Conservation (phyloP, 2,888 invertebrate genomes). For the Scaptomyza parva region DNA sequence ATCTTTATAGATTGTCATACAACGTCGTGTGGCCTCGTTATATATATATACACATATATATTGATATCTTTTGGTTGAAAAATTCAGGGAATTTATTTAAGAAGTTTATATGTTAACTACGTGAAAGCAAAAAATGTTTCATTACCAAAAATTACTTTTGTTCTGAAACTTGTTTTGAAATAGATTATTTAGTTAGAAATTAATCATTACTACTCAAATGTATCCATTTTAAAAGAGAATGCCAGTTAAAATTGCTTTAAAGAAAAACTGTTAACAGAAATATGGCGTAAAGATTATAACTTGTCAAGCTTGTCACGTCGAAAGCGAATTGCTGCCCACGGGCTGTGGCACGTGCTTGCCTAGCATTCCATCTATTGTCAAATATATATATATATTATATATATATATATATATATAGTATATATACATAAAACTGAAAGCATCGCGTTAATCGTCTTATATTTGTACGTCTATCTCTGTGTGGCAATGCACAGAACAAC, state of each 20-base stretch:
- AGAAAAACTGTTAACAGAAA: not conserved
- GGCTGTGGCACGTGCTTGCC: conserved; percentile 54
- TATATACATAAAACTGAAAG: conserved; percentile 30
- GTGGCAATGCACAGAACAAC: conserved; percentile 42
- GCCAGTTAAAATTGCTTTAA: not conserved
- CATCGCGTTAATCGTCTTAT: conserved; percentile 5
- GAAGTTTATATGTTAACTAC: not conserved
- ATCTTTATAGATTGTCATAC: not conserved
- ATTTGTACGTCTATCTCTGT: not conserved
- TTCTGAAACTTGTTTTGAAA: too few relatives aligned
- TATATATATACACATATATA: not conserved
- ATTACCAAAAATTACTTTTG: too few relatives aligned
- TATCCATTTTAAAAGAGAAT: conserved; percentile 12
- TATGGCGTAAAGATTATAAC: conserved; percentile 30
- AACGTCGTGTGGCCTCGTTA: not conserved
- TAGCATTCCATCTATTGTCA: conserved; percentile 17
- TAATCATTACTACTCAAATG: too few relatives aligned
- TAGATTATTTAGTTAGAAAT: too few relatives aligned
- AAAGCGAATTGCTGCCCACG: conserved; percentile 23
- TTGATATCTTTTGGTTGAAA: not conserved
- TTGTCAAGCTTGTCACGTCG: conserved; percentile 53
- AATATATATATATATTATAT: conserved; percentile 6
- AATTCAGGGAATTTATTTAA: not conserved
- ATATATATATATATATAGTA: conserved; percentile 14
- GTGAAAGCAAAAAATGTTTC: not conserved